phyloP scores from a whole-genome alignment of 1,140 invertebrate species.

The Anadara kagoshimensis region DNA sequence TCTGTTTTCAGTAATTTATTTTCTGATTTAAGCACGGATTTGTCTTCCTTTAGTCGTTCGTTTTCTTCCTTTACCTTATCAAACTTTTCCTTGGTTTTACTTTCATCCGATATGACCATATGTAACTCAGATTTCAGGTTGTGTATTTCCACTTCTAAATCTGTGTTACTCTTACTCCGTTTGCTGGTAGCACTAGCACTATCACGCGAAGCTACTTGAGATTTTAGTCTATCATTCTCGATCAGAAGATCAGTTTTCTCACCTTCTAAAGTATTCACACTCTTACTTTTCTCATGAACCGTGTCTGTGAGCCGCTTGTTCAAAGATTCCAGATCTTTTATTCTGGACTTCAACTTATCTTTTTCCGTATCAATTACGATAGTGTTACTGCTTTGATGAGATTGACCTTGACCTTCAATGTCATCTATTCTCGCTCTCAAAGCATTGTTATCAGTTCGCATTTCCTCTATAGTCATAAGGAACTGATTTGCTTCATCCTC shows the following conservation, averaged over 20 bases:
- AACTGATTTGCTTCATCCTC: conserved; percentile 55
- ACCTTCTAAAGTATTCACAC: background rate
- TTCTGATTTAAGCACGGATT: conserved; percentile 12
- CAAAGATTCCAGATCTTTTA: conserved; percentile 24
- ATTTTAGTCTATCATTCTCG: conserved; percentile 11
- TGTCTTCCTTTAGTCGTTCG: background rate
- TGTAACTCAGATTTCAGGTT: background rate
- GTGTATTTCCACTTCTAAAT: conserved; percentile 8
- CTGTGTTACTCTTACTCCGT: background rate
- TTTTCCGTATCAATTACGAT: conserved; percentile 34
- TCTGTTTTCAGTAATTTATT: conserved; percentile 11
- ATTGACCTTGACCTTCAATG: conserved; percentile 25
- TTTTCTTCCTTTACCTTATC: background rate
- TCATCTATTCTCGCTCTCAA: conserved; percentile 37
- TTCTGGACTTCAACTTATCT: conserved; percentile 19
- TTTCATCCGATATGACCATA: background rate
- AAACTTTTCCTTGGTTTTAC: background rate
- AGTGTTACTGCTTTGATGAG: conserved; percentile 32
- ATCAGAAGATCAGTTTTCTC: conserved; percentile 17
- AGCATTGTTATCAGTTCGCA: conserved; percentile 45
- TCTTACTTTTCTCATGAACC: conserved; percentile 2
- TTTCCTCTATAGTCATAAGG: conserved; percentile 48
- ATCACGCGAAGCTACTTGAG: conserved; percentile 1
- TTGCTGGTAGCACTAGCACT: background rate
- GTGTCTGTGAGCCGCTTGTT: conserved; percentile 20